These are phyloP conservation scores for Macquaria ambigua DNA, from an alignment of 2,113 vertebrate species.

Conservation along the genomic window DNA sequence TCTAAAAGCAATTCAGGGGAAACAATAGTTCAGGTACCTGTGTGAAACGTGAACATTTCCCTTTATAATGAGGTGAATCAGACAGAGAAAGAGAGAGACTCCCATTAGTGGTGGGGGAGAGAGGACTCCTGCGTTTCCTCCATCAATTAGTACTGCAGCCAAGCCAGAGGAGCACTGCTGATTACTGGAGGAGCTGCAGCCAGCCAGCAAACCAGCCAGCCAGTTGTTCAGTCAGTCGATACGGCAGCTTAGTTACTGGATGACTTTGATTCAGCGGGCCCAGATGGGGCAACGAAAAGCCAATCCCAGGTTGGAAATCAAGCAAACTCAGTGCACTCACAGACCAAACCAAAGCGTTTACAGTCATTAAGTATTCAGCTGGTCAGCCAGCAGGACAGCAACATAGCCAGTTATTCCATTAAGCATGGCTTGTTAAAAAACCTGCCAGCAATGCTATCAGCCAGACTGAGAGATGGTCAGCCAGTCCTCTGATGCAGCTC, in stretches of 20 bases:
- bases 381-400: neutral
- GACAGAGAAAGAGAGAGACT: slow-evolving; percentile 75
- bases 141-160: slow-evolving; percentile 88
- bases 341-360: neutral
- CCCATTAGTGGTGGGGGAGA: slow-evolving; percentile 82
- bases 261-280: slow-evolving; percentile 27
- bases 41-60: slow-evolving; percentile 81
- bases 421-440: slow-evolving; percentile 15
- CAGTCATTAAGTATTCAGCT: slow-evolving; percentile 12
- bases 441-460: neutral
- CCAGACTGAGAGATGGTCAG: slow-evolving; percentile 4
- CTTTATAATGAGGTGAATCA: slow-evolving; percentile 87
- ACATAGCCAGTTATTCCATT: slow-evolving; percentile 11
- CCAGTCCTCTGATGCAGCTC: slow-evolving; percentile 15
- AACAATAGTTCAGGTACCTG: slow-evolving; percentile 67
- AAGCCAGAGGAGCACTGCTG: slow-evolving; percentile 82
- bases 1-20: neutral
- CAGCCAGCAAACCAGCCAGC: slow-evolving; percentile 15
- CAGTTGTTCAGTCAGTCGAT: slow-evolving; percentile 42
- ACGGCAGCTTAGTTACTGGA: slow-evolving; percentile 1
- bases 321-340: neutral
- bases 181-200: slow-evolving; percentile 83
- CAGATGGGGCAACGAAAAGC: slow-evolving; percentile 6
- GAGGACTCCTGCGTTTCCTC: slow-evolving; percentile 79
- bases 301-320: slow-evolving; percentile 23